Evolutionary conservation across 2,113 vertebrate species (phyloP).

Genomic region (Seriola aureovittata): DNA sequence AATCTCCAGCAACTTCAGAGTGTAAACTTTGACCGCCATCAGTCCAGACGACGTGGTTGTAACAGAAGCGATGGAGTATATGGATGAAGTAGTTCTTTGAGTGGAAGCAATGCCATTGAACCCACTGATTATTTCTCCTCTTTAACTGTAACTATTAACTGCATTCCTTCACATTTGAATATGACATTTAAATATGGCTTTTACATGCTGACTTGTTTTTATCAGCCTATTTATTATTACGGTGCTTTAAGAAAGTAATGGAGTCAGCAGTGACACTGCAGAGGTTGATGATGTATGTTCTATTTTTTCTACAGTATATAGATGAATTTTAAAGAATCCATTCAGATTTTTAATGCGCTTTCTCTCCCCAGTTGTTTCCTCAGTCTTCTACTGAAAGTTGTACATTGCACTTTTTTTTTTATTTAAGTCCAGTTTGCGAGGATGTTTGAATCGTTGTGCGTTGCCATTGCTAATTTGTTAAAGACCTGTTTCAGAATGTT

Average conservation of each 20-base stretch:
- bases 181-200: constrained; percentile 52
- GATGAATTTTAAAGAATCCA: constrained; percentile 41
- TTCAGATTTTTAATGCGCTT: constrained; percentile 60
- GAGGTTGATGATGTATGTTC: constrained; percentile 38
- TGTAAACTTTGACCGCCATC: too few relatives aligned
- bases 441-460: constrained; percentile 57
- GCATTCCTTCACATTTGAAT: constrained; percentile 69
- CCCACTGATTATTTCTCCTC: constrained; percentile 27
- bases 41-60: constrained; percentile 33
- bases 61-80: constrained; percentile 5
- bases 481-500: constrained; percentile 66
- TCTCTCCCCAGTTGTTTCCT: constrained; percentile 46
- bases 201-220: constrained; percentile 51
- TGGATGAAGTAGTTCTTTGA: constrained; percentile 23
- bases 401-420: constrained; percentile 65
- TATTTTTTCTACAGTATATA: constrained; percentile 63
- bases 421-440: constrained; percentile 61
- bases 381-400: constrained; percentile 56
- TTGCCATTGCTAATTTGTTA: constrained; percentile 61
- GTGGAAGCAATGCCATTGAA: constrained; percentile 53
- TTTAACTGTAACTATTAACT: constrained; percentile 36
- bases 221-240: constrained; percentile 78
- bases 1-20: too few relatives aligned
- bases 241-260: constrained; percentile 73
- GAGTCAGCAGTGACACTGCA: constrained; percentile 28